Base-by-base conservation (phyloP, 2,113 vertebrate species). In the Cyprinodon variegatus region DNA sequence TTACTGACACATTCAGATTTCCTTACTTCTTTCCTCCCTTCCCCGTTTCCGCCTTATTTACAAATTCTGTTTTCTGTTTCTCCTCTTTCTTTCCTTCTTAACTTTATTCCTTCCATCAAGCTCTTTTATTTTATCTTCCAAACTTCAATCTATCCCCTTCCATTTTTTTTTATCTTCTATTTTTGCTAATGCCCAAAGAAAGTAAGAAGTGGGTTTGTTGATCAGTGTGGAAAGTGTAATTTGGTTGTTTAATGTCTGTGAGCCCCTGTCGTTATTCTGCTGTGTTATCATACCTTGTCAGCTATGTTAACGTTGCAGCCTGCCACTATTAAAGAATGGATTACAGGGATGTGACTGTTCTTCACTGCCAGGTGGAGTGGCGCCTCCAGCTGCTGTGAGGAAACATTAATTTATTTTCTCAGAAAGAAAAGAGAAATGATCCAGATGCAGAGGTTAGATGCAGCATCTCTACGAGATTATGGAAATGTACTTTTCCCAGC, bases 351-450 rank as follows among this genome's bases (percentile, higher is more conserved):
- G 39, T 95, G 93, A 68, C 93, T 94, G 87, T 90, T 94, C 73
- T 87, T 92, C 80, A 98, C 91, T n/a, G 96, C 96, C 83, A 97
- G 89, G 85, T 97, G 96, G 71, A 97, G 94, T 68, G 96, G 90
- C 15, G 95, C 90, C 72, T 94, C 94, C 68, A 93, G 91, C 65
- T 95, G 80, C 97, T 98, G 87, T 76, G 89, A 79, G 83, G 39
- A 83, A 88, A 91, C 91, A 70, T 50, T n/a, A 17, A 10, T 36
- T 22, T 38, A 13, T 41, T 17, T 61, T 13, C 36, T 14, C 50
- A 20, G n/a, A 57, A n/a, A 61, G 29, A 29, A 29, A 29, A 29
- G 29, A 29, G 29, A 29, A 12, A 70, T 3, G 3, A 46, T 50
- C 37, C 4, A 37, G 11, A 38, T 29, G 29, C 29, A 20, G 39